Conservation (phyloP, 2,113 vertebrate species). For the Megaleporinus macrocephalus region DNA sequence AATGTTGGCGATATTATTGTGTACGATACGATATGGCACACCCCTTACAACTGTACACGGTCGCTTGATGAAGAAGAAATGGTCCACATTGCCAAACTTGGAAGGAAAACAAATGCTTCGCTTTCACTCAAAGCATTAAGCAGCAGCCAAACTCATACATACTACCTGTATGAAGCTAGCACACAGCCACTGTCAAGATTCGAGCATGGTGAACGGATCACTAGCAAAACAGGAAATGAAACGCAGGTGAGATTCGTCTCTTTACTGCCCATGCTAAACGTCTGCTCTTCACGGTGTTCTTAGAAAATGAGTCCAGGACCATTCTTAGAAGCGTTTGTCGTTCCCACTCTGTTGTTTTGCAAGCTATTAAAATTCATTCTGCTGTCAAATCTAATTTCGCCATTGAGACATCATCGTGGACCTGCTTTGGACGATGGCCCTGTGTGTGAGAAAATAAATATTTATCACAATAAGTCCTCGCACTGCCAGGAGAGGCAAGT, state of each 20-base stretch:
- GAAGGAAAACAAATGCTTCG: no score
- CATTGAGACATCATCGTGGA: background rate
- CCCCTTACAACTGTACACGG: no score
- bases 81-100: no score
- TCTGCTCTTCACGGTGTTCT: background rate
- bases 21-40: no score
- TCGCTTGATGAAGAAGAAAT: no score
- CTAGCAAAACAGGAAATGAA: conserved; percentile 8
- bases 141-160: no score
- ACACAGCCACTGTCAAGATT: no score
- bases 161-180: no score
- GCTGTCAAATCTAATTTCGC: conserved; percentile 25
- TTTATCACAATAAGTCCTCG: conserved; percentile 25
- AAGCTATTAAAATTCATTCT: conserved; percentile 4
- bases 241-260: background rate
- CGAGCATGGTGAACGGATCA: no score
- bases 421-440: background rate
- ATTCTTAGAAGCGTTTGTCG: conserved; percentile 1
- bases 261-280: background rate
- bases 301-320: background rate
- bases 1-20: no score
- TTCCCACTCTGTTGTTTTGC: conserved; percentile 6
- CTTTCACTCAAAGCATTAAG: no score
- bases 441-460: conserved; percentile 33
- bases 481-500: conserved; percentile 26